Evolutionary conservation across 2,797 vertebrate species (phyloP).

Genomic region (Monodelphis domestica): DNA sequence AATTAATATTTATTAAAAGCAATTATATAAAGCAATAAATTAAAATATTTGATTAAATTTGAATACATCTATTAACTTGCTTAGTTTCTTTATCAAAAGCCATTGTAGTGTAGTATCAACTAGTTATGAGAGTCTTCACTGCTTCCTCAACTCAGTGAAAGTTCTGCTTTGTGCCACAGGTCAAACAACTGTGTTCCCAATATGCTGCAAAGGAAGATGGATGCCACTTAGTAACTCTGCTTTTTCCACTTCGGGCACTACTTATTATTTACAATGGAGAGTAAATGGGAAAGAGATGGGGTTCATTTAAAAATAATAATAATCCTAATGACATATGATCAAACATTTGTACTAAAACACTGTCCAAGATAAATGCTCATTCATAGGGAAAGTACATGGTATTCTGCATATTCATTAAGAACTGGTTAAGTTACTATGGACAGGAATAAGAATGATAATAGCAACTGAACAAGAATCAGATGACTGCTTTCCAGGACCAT

Average conservation of each 20-base stretch:
- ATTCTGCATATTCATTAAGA: background rate
- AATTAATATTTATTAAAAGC: too few relatives aligned
- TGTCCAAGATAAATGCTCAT: background rate
- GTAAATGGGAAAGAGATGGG: background rate
- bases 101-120: background rate
- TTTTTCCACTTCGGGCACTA: background rate
- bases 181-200: background rate
- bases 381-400: background rate
- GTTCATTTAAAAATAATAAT: background rate
- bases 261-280: background rate
- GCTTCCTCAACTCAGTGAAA: background rate
- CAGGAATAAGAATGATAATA: constrained; percentile 3
- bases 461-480: background rate
- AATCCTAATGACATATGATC: background rate
- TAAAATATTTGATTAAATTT: background rate
- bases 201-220: background rate
- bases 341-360: background rate
- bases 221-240: background rate
- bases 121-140: background rate
- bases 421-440: background rate
- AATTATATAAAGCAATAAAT: too few relatives aligned
- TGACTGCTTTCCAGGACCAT: background rate
- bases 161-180: background rate
- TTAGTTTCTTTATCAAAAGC: background rate
- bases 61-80: background rate